These are phyloP conservation scores for Brachypodius melanocephalos DNA, from an alignment of 2,113 vertebrate species.

Conservation along the genomic window DNA sequence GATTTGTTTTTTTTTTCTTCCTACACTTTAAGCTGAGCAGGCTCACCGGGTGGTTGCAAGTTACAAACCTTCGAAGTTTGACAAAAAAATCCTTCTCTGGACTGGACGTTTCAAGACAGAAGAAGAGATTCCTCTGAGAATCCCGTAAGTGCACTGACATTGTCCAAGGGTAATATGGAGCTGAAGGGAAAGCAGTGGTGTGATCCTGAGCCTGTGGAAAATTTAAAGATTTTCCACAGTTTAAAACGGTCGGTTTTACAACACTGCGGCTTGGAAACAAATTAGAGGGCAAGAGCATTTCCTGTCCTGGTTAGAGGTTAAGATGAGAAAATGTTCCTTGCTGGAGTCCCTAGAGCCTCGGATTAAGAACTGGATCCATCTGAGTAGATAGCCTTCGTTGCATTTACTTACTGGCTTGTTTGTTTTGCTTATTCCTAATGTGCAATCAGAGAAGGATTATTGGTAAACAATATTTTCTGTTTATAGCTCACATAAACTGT, in stretches of 20 bases:
- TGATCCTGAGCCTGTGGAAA: not conserved
- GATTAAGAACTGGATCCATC: not conserved
- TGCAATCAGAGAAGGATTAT: not conserved
- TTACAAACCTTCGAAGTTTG: constrained; percentile 71
- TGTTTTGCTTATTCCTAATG: constrained; percentile 27
- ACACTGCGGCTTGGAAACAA: not conserved
- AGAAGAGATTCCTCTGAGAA: constrained; percentile 71
- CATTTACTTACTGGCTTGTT: not conserved
- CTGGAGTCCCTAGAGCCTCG: not conserved
- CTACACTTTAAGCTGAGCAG: constrained; percentile 28
- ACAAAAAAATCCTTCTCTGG: constrained; percentile 78
- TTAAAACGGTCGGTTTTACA: not conserved
- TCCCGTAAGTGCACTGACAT: constrained; percentile 60
- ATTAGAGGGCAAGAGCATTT: constrained; percentile 17
- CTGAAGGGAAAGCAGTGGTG: not conserved
- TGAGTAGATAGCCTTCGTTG: not conserved
- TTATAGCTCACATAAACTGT: not conserved
- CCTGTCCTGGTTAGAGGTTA: constrained; percentile 48
- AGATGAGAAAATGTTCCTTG: constrained; percentile 38
- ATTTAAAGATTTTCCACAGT: not conserved
- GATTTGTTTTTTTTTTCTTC: not conserved
- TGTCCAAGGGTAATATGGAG: not conserved
- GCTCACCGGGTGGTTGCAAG: constrained; percentile 61
- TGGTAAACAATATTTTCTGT: not conserved
- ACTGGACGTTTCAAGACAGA: constrained; percentile 75